Percentiles rank a stretch among this genome's conserved stretches.
phyloP scores from a whole-genome alignment of 2,888 invertebrate species.

The Poecilus cupreus region DNA sequence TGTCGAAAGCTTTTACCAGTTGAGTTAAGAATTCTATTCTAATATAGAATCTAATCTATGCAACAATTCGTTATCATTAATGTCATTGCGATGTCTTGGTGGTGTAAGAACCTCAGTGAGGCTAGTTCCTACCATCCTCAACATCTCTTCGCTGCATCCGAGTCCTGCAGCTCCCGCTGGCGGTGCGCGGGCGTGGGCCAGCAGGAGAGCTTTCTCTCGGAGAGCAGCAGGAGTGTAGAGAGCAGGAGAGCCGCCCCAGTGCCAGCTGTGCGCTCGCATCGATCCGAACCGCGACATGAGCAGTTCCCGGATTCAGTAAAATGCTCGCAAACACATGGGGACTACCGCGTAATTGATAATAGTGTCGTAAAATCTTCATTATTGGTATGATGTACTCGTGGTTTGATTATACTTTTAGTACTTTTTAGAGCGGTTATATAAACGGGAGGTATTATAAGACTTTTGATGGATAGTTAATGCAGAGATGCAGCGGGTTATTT shows the following conservation, averaged over 20 bases:
- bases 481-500: no score
- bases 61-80: no score
- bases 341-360: slow-evolving; percentile 8
- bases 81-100: no score
- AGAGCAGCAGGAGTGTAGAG: slow-evolving; percentile 14
- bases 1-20: no score
- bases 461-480: background rate
- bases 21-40: no score
- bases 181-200: slow-evolving; percentile 28
- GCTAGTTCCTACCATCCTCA: background rate
- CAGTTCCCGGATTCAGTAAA: background rate
- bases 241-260: slow-evolving; percentile 70
- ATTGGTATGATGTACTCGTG: background rate
- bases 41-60: no score
- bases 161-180: background rate
- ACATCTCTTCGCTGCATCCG: background rate
- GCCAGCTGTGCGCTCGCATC: slow-evolving; percentile 71
- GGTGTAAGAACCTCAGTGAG: no score
- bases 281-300: slow-evolving; percentile 66
- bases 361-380: slow-evolving; percentile 10
- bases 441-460: no score
- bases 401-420: background rate
- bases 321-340: background rate
- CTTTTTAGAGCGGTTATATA: no score
- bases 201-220: background rate